Conservation (phyloP, 1,140 invertebrate species). For the Caenorhabditis tropicalis region DNA sequence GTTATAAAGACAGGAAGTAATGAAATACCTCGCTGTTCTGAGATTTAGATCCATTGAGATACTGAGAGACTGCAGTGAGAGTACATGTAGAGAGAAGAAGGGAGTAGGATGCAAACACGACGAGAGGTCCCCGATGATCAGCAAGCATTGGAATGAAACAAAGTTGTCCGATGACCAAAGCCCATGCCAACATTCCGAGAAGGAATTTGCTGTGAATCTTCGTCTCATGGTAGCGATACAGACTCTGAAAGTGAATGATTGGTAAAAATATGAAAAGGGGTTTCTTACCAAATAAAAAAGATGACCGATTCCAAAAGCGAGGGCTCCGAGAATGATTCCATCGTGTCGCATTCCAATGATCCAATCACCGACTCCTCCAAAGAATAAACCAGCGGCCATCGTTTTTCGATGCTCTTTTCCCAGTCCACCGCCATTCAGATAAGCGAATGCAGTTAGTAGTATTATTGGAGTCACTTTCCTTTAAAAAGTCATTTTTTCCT, state of each 20-base stretch:
- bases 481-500: not conserved
- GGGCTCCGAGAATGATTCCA: slow-evolving; percentile 40
- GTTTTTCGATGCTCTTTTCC: slow-evolving; percentile 3
- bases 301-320: slow-evolving; percentile 44
- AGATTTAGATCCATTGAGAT: slow-evolving; percentile 4
- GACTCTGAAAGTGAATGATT: not conserved
- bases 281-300: slow-evolving; percentile 9
- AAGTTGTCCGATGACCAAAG: slow-evolving; percentile 18
- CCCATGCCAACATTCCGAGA: slow-evolving; percentile 27
- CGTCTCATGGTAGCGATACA: not conserved
- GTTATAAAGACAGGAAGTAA: not conserved
- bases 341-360: slow-evolving; percentile 34
- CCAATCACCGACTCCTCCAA: slow-evolving; percentile 43
- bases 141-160: slow-evolving; percentile 41
- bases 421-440: slow-evolving; percentile 24
- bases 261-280: too few species aligned
- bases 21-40: slow-evolving; percentile 5
- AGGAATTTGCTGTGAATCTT: not conserved
- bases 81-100: slow-evolving; percentile 36
- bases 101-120: slow-evolving; percentile 8
- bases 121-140: not conserved
- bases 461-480: slow-evolving; percentile 40
- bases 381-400: not conserved
- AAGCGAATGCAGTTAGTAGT: slow-evolving; percentile 10
- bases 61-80: slow-evolving; percentile 27